Evolutionary conservation across 2,113 vertebrate species (phyloP), one percentile per base, ranked within the genome.

Genomic region (Micromys minutus): DNA sequence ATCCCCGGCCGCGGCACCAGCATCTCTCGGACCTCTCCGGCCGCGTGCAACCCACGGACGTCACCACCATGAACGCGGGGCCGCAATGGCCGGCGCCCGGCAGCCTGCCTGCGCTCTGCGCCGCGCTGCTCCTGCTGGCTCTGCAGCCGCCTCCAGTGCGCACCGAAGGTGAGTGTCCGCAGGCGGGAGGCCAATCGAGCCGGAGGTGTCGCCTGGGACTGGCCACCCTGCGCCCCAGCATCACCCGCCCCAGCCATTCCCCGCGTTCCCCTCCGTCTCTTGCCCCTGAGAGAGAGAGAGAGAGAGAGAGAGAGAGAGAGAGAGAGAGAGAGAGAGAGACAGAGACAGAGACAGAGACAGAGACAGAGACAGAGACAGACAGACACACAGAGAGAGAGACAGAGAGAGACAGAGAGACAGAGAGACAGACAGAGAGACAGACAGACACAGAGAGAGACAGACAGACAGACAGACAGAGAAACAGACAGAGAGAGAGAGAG

Each of bases 111-210:
- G 86, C 89, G 59, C 77, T 96, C 42, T 96, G 94, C 91, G 75
- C 89, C 4, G 75, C 87, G 74, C 95, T 97, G 85, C 90, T 97
- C 9, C 96, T 96, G 79, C 91, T 97, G 1, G 83, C 12, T 1
- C 42, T 95, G 67, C 89, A 36, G 83, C 71, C 74, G 87, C 79
- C 42, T 67, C 74, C n/a, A 0, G 87, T 85, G 95, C 69, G 91
- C 9, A 93, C 97, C 10, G 96, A 97, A 0, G 97, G 97, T 97
- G 93, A 98, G 97, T 97, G 94, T 72, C 57, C 26, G 85, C 42
- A 72, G 36, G 36, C 47, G 13, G 50, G n/a, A 52, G 87, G 63
- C 84, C 47, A 71, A 7, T 22, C 1, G 57, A 81, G 24, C 75
- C 0, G 21, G 26, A 69, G 90, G 36, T 50, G 71, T 7, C 7